Percentiles rank a stretch among this genome's conserved stretches.
These are phyloP conservation scores for Balaenoptera acutorostrata DNA, from an alignment of 2,113 vertebrate genomes.

Conservation along the genomic window DNA sequence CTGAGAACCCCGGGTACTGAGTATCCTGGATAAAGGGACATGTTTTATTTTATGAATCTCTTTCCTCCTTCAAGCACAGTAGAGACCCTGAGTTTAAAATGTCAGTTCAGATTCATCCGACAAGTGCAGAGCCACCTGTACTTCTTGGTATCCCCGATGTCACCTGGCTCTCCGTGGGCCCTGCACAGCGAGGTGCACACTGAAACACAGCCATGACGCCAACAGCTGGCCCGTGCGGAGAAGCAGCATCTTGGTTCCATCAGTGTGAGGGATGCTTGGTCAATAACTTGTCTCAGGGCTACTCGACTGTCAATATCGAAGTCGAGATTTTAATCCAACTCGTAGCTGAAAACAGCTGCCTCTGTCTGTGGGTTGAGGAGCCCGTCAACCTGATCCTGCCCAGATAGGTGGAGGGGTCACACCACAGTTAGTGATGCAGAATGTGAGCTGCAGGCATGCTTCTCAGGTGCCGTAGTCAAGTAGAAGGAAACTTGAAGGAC, in stretches of 20 bases:
- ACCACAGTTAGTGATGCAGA: not conserved
- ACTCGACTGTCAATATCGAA: too few species aligned
- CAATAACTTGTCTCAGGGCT: not conserved
- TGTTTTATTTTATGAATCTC: not conserved
- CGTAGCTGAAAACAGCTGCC: not conserved
- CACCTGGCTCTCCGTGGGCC: too few species aligned
- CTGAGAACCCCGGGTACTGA: not conserved
- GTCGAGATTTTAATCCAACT: not conserved
- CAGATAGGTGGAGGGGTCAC: not conserved
- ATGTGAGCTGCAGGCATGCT: accelerated
- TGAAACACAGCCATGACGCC: accelerated
- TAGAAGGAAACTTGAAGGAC: not conserved
- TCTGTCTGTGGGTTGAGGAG: accelerated
- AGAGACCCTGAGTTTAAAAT: not conserved
- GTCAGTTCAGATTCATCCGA: not conserved
- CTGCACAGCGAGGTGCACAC: too few species aligned
- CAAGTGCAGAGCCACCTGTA: accelerated
- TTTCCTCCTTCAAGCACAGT: not conserved
- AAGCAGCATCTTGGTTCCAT: not conserved
- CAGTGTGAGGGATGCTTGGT: not conserved
- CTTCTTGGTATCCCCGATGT: accelerated
- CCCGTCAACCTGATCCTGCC: not conserved
- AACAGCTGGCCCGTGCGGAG: accelerated
- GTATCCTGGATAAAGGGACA: not conserved
- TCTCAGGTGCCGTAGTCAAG: not conserved